Conservation (phyloP, 2,113 vertebrate species). For the Calypte anna region DNA sequence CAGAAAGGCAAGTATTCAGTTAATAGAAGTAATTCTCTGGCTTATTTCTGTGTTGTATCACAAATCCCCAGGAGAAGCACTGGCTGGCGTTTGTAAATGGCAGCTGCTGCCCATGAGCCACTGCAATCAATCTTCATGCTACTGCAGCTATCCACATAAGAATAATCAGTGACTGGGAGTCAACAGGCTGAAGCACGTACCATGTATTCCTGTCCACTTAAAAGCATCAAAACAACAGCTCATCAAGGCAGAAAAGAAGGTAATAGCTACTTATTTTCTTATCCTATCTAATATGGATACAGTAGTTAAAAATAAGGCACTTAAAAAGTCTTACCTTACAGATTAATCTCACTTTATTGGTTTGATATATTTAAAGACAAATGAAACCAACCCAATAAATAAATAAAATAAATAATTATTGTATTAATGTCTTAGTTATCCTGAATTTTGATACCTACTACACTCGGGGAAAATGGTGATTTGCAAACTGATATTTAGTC, state of each 20-base stretch:
- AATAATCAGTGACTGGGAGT: conserved; percentile 6
- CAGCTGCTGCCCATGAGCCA: conserved; percentile 28
- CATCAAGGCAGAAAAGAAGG: not conserved
- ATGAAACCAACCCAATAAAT: not conserved
- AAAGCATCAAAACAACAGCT: conserved; percentile 23
- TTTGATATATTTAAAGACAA: not conserved
- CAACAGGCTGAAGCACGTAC: not conserved
- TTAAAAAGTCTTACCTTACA: not conserved
- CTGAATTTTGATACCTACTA: not conserved
- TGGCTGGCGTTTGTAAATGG: conserved; percentile 54
- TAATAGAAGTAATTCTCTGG: conserved; percentile 3
- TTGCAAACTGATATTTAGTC: not conserved
- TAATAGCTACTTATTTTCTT: not conserved
- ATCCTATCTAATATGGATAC: not conserved
- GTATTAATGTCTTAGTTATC: not conserved
- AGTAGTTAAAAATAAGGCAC: not conserved
- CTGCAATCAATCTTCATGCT: conserved; percentile 55
- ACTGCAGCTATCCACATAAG: not conserved
- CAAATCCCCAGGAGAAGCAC: conserved; percentile 17
- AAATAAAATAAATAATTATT: not conserved
- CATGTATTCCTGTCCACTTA: conserved; percentile 5
- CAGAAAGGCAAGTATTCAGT: not conserved
- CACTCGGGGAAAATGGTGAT: not conserved
- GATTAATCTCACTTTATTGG: not conserved
- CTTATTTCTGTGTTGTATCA: conserved; percentile 35